phyloP scores from a whole-genome alignment of 2,113 vertebrate species.

The Pelobates fuscus region DNA sequence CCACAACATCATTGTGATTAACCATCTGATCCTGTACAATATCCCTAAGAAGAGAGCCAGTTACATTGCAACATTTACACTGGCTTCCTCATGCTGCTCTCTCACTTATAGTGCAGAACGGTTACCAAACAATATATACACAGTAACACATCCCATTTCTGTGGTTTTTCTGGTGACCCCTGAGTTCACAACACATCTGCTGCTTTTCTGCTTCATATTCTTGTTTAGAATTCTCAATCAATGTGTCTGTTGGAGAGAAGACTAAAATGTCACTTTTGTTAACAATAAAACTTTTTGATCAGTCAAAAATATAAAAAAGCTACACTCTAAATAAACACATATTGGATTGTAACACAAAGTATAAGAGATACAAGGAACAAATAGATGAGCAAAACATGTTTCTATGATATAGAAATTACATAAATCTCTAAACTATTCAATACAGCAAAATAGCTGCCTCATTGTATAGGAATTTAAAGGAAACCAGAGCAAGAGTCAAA shows the following conservation, averaged over 20 bases:
- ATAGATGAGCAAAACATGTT: too few relatives aligned
- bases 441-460: too few relatives aligned
- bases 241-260: not conserved
- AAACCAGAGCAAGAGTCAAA: too few relatives aligned
- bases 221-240: conserved; percentile 8
- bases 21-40: too few relatives aligned
- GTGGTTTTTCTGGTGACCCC: conserved; percentile 6
- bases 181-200: conserved; percentile 12
- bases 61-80: not conserved
- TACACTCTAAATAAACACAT: not conserved
- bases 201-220: conserved; percentile 6
- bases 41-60: too few relatives aligned
- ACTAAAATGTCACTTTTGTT: not conserved
- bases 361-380: too few relatives aligned
- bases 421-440: too few relatives aligned
- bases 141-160: conserved; percentile 8
- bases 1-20: too few relatives aligned
- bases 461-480: too few relatives aligned
- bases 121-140: not conserved
- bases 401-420: too few relatives aligned
- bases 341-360: not conserved
- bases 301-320: not conserved
- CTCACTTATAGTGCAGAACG: too few relatives aligned
- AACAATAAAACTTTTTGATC: not conserved
- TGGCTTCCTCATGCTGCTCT: not conserved